These are phyloP conservation scores for Drosophila tanythrix DNA, from an alignment of 2,888 invertebrate species.

Conservation along the genomic window DNA sequence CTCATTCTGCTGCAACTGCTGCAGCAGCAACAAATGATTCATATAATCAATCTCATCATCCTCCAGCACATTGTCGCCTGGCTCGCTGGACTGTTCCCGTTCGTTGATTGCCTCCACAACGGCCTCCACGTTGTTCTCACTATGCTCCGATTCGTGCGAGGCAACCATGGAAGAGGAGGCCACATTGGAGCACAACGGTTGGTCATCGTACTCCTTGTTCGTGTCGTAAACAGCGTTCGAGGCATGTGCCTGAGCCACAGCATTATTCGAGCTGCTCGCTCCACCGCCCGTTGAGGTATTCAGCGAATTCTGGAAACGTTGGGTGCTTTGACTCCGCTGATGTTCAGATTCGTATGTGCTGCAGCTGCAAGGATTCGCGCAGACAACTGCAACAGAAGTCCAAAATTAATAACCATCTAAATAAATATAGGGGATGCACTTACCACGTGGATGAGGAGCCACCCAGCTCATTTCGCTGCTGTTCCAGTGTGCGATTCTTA, in stretches of 20 bases:
- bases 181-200: constrained; percentile 49
- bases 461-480: constrained; percentile 80
- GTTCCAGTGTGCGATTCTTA: constrained; percentile 84
- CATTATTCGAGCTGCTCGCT: constrained; percentile 38
- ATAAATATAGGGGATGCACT: constrained; percentile 1
- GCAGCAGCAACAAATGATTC: constrained; percentile 71
- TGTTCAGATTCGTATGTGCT: constrained; percentile 85
- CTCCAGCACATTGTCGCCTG: constrained; percentile 61
- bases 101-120: constrained; percentile 46
- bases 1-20: constrained; percentile 80
- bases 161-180: constrained; percentile 28
- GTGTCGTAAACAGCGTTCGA: constrained; percentile 72
- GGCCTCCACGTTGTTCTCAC: constrained; percentile 57
- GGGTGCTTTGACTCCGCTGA: constrained; percentile 85
- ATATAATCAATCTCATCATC: constrained; percentile 73
- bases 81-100: constrained; percentile 53
- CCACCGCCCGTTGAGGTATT: constrained; percentile 64
- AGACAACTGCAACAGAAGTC: constrained; percentile 76
- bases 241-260: constrained; percentile 35
- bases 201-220: constrained; percentile 78
- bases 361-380: constrained; percentile 84
- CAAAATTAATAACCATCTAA: not conserved
- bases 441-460: constrained; percentile 83
- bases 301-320: constrained; percentile 82
- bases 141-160: constrained; percentile 52